These are phyloP conservation scores for Syngnathus typhle DNA, from an alignment of 2,113 vertebrate species.

Conservation along the genomic window DNA sequence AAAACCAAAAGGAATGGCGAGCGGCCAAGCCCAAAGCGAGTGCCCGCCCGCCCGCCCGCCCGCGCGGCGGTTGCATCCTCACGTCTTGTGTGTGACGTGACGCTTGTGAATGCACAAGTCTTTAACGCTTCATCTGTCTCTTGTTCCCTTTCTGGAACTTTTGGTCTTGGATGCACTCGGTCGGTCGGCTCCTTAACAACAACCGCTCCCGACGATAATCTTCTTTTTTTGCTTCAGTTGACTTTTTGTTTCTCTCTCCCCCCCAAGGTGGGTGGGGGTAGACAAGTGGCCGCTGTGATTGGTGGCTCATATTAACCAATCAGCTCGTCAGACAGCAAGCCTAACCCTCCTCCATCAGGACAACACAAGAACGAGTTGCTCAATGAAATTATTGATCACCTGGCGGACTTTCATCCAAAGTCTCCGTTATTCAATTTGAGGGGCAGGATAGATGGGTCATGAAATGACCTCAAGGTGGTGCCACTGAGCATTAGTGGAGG, in stretches of 20 bases:
- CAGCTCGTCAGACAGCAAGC: conserved; percentile 79
- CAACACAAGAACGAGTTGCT: not conserved
- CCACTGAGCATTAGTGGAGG: not conserved
- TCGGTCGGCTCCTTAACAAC: conserved; percentile 47
- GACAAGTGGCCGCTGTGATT: conserved; percentile 71
- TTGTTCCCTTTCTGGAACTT: conserved; percentile 65
- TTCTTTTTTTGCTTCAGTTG: conserved; percentile 23
- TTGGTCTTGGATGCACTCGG: conserved; percentile 63
- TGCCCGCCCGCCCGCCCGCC: conserved; percentile 60
- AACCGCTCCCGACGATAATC: conserved; percentile 78
- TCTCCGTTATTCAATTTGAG: not conserved
- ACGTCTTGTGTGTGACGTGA: conserved; percentile 31
- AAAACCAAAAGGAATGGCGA: conserved; percentile 63
- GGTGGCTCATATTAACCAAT: conserved; percentile 60
- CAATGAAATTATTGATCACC: not conserved
- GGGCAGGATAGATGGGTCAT: no score
- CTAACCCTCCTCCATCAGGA: conserved; percentile 1
- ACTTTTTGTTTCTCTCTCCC: conserved; percentile 20
- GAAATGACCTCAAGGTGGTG: not conserved
- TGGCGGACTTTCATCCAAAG: not conserved
- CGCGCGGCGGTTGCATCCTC: conserved; percentile 58
- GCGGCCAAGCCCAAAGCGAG: conserved; percentile 14
- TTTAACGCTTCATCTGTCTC: conserved; percentile 40
- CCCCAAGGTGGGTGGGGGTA: conserved; percentile 63
- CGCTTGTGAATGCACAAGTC: conserved; percentile 80